A percentile compares a stretch with the other conserved stretches of the same genome.
Evolutionary conservation across 2,113 vertebrate species (phyloP).

Genomic region (Solea senegalensis): DNA sequence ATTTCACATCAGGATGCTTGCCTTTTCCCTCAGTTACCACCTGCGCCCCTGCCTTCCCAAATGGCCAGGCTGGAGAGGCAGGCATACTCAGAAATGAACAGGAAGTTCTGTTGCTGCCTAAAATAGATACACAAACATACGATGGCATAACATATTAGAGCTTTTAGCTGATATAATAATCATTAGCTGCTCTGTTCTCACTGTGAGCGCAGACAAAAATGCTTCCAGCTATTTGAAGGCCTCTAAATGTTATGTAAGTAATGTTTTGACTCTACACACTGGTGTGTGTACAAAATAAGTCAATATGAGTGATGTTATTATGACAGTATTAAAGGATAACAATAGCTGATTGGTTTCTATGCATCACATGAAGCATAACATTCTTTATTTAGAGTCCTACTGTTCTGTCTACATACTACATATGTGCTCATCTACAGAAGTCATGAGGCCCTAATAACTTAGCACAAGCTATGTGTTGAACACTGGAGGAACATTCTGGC

Average conservation of each 20-base stretch:
- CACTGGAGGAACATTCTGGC: constrained; percentile 5
- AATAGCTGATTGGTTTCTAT: too few species aligned
- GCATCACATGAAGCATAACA: too few species aligned
- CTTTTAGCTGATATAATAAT: constrained; percentile 16
- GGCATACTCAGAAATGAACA: constrained; percentile 21
- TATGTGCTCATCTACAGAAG: constrained; percentile 51
- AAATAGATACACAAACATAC: constrained; percentile 35
- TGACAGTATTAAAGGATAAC: too few species aligned
- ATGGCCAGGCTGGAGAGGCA: constrained; percentile 34
- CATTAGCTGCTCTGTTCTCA: constrained; percentile 17
- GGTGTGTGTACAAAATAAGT: not conserved
- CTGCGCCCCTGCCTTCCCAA: constrained; percentile 65
- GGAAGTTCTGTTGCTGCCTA: constrained; percentile 9
- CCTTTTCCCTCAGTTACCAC: constrained; percentile 75
- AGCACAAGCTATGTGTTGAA: constrained; percentile 22
- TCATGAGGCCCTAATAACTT: constrained; percentile 22
- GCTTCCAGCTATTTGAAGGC: not conserved
- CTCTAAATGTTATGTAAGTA: not conserved
- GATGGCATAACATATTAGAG: constrained; percentile 1
- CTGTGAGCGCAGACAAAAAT: not conserved
- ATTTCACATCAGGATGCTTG: constrained; percentile 81
- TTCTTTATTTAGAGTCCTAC: not conserved
- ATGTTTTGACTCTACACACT: not conserved
- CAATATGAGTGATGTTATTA: too few species aligned
- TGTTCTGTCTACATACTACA: constrained; percentile 45